Evolutionary conservation across 2,888 invertebrate genomes (phyloP), one percentile per base, ranked within the genome.

Genomic region (Ectemnius continuus): DNA sequence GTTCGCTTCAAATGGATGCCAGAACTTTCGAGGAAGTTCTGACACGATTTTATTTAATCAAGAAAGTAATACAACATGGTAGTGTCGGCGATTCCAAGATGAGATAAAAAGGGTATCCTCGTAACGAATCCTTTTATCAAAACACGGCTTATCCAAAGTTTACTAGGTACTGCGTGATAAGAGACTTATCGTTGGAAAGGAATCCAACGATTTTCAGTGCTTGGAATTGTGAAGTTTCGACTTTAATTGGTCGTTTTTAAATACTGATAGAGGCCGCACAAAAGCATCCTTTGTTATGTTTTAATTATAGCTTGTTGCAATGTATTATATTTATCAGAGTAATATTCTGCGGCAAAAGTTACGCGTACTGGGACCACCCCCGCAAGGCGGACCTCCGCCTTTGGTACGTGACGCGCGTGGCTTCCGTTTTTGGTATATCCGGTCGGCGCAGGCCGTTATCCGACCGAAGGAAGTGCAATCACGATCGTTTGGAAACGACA

Each of bases 391-490:
- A 60, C 64, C 64, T 20, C 70, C 74, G 66, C 61, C 67, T 13
- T 28, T 8, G 65, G 78, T 78, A 83, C 84, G 86, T 84, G 85
- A 84, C 79, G 80, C 79, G 72, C 85, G 81, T 82, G 81, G 76
- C 79, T 85, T 85, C 85, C 86, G 79, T 84, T 87, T 87, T 85
- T 74, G 85, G 84, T 64, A 58, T 77, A 84, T 87, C 86, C 86
- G 85, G 81, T 59, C 78, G 68, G 61, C 61, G 61, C 63, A 56
- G 36, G 69, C 75, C 79, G 79, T 79, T 79, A 78, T 69, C 61
- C 52, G 56, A 28, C 16, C 65, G 57, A 58, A 77, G 67, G 68
- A 78, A 81, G 52, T 56, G n/a, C 26, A 70, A 56, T 61, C 68
- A 82, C 62, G 59, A 69, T 58, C 36, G 65, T 67, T 67, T 23